These are phyloP conservation scores for Oryzias celebensis DNA, from an alignment of 2,113 vertebrate genomes.

Conservation along the genomic window DNA sequence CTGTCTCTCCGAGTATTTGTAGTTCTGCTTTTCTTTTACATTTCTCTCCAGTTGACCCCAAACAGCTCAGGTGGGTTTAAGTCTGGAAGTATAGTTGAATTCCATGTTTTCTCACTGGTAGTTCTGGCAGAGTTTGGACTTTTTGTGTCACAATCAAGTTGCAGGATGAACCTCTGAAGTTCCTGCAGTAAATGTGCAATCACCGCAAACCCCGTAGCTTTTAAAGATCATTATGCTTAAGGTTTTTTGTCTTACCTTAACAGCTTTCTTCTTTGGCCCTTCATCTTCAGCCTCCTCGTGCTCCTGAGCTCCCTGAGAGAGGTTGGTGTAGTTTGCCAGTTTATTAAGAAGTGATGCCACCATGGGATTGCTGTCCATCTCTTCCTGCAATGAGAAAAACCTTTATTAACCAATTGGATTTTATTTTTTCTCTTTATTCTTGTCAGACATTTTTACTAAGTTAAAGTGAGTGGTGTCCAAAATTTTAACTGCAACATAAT, in stretches of 20 bases:
- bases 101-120: too few relatives aligned
- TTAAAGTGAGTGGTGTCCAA: not conserved
- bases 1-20: too few relatives aligned
- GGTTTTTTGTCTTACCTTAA: constrained; percentile 64
- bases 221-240: too few relatives aligned
- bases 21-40: too few relatives aligned
- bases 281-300: constrained; percentile 91
- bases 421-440: not conserved
- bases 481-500: not conserved
- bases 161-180: too few relatives aligned
- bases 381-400: constrained; percentile 80
- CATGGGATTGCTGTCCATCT: constrained; percentile 99
- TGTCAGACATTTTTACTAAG: not conserved
- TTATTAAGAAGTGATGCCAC: constrained; percentile 96
- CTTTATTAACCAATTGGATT: not conserved
- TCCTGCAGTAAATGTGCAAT: too few relatives aligned
- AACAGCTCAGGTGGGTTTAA: too few relatives aligned
- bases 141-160: too few relatives aligned
- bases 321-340: constrained; percentile 95
- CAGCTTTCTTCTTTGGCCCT: constrained; percentile 80
- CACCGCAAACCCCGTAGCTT: too few relatives aligned
- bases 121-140: too few relatives aligned
- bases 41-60: too few relatives aligned
- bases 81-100: too few relatives aligned
- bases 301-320: constrained; percentile 93